Base-by-base conservation (phyloP, 2,797 vertebrate species). In the Scolopax bukidnonensis region DNA sequence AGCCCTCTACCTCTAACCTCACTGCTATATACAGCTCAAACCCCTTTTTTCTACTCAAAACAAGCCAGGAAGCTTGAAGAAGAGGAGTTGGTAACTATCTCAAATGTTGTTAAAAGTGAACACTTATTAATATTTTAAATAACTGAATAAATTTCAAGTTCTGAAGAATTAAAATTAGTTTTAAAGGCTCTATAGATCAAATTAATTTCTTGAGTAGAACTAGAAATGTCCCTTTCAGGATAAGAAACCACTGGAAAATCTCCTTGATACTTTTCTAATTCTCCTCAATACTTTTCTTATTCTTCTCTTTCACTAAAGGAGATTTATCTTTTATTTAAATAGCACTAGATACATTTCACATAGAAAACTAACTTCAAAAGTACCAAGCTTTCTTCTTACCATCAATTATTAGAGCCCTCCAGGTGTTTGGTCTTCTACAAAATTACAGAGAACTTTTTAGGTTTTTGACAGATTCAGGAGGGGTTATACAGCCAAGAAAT, bases 301-400 rank as follows among this genome's bases (percentile, higher is more conserved):
- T 68, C 47, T 63, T 95, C 78, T 87, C 43, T 92, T 95, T 95
- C 48, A 77, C 63, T 78, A 56, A 69, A 95, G 50, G 36, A 83
- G 47, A 77, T 77, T 78, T 86, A 63, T 93, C 54, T 90, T 89
- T 93, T 94, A 90, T 96, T 95, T 95, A 68, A 95, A 94, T 60
- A 93, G 33, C 19, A 43, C 28, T 84, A 90, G 90, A 59, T 91
- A 87, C 12, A 80, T 91, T 95, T 96, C 82, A 82, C 61, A 59
- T 10, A 53, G 67, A 94, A 96, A 98, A 96, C 88, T 84, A 95
- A 73, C 79, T 97, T 97, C 78, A 76, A 75, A 96, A 73, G 38
- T 73, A 40, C 9, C 7, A 15, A 51, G 28, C 71, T 95, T 97
- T 96, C 68, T 83, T 93, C 71, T 73, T 82, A 64, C 68, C 38